Evolutionary conservation across 1,140 invertebrate species (phyloP).

Genomic region (Anadara kagoshimensis): DNA sequence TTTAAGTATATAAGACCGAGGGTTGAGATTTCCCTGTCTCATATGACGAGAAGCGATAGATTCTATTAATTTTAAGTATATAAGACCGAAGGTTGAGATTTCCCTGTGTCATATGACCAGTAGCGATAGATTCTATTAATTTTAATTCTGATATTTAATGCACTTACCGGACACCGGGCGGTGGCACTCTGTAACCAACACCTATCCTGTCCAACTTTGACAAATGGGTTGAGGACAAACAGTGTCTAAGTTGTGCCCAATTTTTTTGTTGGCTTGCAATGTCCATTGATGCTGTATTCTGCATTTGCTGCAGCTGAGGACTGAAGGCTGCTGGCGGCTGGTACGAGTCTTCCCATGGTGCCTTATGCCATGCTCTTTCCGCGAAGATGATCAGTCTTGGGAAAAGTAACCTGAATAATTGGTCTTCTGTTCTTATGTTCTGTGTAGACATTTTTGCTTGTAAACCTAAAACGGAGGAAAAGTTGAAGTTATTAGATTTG

Average conservation of each 20-base stretch:
- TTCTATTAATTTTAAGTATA: too few species aligned
- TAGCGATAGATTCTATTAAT: too few species aligned
- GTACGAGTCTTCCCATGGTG: constrained; percentile 53
- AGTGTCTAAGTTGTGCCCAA: constrained; percentile 52
- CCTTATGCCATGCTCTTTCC: constrained; percentile 65
- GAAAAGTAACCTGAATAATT: constrained; percentile 59
- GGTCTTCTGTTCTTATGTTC: constrained; percentile 51
- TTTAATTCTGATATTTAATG: too few species aligned
- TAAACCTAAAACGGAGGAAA: constrained; percentile 60
- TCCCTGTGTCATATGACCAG: too few species aligned
- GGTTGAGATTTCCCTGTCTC: too few species aligned
- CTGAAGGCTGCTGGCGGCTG: constrained; percentile 6
- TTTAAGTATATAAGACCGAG: too few species aligned
- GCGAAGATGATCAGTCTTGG: constrained; percentile 63
- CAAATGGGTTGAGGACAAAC: constrained; percentile 56
- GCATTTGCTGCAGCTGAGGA: constrained; percentile 9
- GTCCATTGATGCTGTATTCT: constrained; percentile 4
- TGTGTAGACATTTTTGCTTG: constrained; percentile 60
- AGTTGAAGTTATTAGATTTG: too few species aligned
- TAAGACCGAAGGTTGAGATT: too few species aligned
- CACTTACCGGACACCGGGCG: constrained; percentile 57
- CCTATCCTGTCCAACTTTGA: constrained; percentile 43
- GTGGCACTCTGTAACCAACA: constrained; percentile 49
- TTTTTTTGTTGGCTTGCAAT: constrained; percentile 30
- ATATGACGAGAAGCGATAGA: too few species aligned